Percentiles rank a stretch among this genome's conserved stretches.
phyloP scores from a whole-genome alignment of 2,797 vertebrate species.

The Platalea minor region DNA sequence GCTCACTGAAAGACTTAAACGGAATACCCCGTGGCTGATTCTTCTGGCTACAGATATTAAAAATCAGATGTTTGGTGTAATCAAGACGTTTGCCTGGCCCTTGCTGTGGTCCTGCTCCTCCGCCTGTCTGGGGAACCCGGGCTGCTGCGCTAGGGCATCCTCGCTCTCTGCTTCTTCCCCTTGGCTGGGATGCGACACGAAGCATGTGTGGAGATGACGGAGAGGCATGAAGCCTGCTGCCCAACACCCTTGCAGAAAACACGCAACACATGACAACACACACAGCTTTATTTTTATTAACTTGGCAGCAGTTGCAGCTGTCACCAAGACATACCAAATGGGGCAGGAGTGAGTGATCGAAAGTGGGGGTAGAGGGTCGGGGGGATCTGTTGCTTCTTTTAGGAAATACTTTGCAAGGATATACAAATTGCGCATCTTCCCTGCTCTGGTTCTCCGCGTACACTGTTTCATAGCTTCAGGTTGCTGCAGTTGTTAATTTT shows the following conservation, averaged over 20 bases:
- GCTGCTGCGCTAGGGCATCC: not conserved
- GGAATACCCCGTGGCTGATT: not conserved
- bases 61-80: accelerated
- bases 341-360: not conserved
- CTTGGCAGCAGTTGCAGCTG: not conserved
- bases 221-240: not conserved
- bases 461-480: not conserved
- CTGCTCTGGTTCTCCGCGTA: accelerated
- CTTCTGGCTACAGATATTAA: not conserved
- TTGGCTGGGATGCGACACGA: not conserved
- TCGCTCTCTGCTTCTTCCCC: not conserved
- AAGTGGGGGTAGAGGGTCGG: not conserved
- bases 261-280: not conserved
- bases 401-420: not conserved
- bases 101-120: too few species aligned
- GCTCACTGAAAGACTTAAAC: accelerated
- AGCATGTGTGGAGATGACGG: not conserved
- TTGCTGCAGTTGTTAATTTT: not conserved
- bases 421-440: accelerated
- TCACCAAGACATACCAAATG: not conserved
- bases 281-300: not conserved
- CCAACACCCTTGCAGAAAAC: not conserved
- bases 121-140: not conserved
- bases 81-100: accelerated
- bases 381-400: not conserved